Base-by-base conservation (phyloP, 2,113 vertebrate species). In the Tetraodon nigroviridis region DNA sequence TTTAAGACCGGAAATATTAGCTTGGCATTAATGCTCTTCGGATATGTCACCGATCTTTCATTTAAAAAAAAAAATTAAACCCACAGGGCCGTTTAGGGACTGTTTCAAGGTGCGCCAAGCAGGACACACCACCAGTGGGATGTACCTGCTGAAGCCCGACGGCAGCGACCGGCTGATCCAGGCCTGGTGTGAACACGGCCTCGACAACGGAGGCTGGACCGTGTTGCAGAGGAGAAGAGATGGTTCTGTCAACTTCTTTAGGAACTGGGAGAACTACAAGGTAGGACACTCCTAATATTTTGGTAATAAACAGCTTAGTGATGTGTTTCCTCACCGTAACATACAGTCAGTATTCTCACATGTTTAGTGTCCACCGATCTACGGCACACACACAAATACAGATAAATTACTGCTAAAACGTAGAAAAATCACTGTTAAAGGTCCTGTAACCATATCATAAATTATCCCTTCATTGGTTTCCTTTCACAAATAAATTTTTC, bases 241-340 rank as follows among this genome's bases (percentile, higher is more conserved):
- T 10, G 97, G 97, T 68, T 93, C 97, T 3, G 93, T 96, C 54
- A 99, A 99, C 85, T 99, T 99, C 80, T 99, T 99, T 84, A 92
- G 95, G 58, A 99, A 99, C 32, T 99, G 95, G 96, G 97, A 99
- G 57, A 98, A 92, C 68, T 99, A 99, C 65, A 99, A 98, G 91
- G 97, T 94, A 90, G 81, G 60, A 72, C 12, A 45, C 4, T 10
- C 11, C 58, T 47, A 11, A 0, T 2, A 55, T 2, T 1, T 44
- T 6, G 7, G 22, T 2, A 10, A 16, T 45, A 16, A 48, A 48
- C n/a, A 48, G 55, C 63, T 64, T 73, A 58, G 57, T 20, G 19
- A 24, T 51, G 53, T 55, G 78, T 70, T 79, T 69, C 42, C 65
- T 70, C 58, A 42, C 21, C 50, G 18, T 2, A 1, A 12, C 11